A percentile compares a stretch with the other conserved stretches of the same genome.
These are phyloP conservation scores for Coregonus suidteri DNA, from an alignment of 2,797 vertebrate genomes.

Conservation along the genomic window DNA sequence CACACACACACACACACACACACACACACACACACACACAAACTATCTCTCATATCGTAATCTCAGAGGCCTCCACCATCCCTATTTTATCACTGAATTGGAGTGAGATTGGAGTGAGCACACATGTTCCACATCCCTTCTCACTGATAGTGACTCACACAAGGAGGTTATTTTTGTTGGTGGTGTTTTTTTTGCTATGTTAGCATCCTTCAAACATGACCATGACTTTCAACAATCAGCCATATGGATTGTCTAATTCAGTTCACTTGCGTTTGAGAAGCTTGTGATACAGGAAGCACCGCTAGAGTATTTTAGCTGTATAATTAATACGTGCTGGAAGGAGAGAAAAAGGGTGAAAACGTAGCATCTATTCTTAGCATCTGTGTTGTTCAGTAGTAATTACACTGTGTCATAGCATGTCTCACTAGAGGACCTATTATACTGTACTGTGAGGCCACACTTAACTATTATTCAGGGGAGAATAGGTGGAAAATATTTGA, in stretches of 20 bases:
- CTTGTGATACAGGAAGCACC: neutral
- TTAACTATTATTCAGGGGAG: constrained; percentile 15
- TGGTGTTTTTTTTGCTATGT: neutral
- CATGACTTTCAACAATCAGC: neutral
- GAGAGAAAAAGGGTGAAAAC: constrained; percentile 1
- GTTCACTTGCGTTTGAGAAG: neutral
- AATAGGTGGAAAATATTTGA: constrained; percentile 15
- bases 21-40: neutral
- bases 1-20: neutral
- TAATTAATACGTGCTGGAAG: neutral
- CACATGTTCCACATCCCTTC: neutral
- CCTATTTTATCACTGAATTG: neutral
- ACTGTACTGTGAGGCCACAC: constrained; percentile 4
- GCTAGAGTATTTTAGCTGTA: constrained; percentile 1
- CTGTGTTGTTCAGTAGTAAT: neutral
- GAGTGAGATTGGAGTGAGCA: neutral
- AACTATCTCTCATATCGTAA: neutral
- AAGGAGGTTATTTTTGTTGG: neutral
- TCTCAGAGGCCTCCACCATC: neutral
- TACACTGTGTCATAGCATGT: constrained; percentile 6
- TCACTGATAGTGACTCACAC: neutral
- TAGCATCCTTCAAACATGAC: neutral
- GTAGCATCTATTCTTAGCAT: constrained; percentile 1
- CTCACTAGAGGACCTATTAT: neutral
- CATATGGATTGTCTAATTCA: neutral